Conservation (phyloP, 2,113 vertebrate species). For the Empidonax alnorum region DNA sequence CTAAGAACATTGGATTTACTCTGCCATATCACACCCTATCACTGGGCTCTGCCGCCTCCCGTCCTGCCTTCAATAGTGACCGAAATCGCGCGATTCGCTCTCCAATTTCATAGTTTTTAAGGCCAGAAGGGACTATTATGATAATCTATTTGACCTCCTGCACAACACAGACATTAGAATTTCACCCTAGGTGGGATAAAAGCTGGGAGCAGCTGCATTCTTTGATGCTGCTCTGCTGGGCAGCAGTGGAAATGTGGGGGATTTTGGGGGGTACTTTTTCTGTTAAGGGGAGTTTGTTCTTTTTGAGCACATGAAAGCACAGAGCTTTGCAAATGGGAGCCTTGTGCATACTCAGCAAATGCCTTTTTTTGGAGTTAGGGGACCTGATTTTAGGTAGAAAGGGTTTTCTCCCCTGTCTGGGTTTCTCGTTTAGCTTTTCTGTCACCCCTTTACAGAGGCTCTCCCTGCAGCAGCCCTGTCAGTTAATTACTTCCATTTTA, state of each 20-base stretch:
- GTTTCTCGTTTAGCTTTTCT: neutral
- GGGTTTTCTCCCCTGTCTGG: neutral
- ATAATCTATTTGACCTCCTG: constrained; percentile 46
- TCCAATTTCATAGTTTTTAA: constrained; percentile 43
- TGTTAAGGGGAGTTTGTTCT: neutral
- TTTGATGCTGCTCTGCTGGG: neutral
- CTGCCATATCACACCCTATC: neutral
- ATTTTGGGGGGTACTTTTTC: neutral
- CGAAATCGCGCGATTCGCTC: neutral
- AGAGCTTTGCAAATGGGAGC: neutral
- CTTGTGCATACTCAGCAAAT: neutral
- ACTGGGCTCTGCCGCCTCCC: neutral
- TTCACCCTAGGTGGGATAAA: constrained; percentile 10
- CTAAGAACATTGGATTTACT: constrained; percentile 42
- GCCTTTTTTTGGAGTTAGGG: neutral
- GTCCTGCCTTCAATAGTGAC: constrained; percentile 8
- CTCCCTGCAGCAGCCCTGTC: neutral
- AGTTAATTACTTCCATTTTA: neutral
- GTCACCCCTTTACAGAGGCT: neutral
- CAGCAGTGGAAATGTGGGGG: neutral
- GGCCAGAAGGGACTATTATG: constrained; percentile 32
- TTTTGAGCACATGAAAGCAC: neutral
- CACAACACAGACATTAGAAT: neutral
- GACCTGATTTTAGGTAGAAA: neutral
- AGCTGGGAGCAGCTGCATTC: constrained; percentile 21